Percentiles rank a stretch among this genome's conserved stretches.
phyloP scores from a whole-genome alignment of 2,888 invertebrate genomes.

The Slavum lentiscoides region DNA sequence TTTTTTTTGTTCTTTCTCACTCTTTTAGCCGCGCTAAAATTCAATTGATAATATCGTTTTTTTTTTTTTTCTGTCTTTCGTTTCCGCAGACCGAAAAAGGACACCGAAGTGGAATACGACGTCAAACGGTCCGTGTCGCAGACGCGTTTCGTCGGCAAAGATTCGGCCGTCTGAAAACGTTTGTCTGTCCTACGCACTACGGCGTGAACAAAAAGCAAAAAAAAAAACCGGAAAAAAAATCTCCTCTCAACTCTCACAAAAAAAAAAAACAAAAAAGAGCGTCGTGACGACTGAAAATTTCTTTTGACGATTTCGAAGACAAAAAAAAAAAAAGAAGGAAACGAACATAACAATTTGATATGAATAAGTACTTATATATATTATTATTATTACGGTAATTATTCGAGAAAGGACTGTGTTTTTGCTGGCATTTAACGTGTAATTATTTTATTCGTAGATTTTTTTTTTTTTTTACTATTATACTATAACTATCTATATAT shows the following conservation, averaged over 20 bases:
- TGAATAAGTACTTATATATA: no score
- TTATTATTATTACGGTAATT: neutral
- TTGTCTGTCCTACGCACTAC: no score
- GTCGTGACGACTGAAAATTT: conserved; percentile 36
- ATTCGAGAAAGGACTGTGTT: conserved; percentile 31
- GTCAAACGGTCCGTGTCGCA: conserved; percentile 80
- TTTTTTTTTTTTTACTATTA: neutral
- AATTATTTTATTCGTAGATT: neutral
- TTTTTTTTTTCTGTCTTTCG: neutral
- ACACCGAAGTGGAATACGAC: conserved; percentile 80
- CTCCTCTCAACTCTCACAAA: neutral
- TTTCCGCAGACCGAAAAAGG: conserved; percentile 68
- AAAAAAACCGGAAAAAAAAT: no score
- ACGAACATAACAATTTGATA: no score
- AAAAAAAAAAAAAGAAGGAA: neutral
- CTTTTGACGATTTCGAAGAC: neutral
- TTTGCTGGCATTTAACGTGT: conserved; percentile 34
- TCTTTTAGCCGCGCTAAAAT: no score
- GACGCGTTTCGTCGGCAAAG: conserved; percentile 84
- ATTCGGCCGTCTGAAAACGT: conserved; percentile 74
- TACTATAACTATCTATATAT: neutral
- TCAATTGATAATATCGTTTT: no score
- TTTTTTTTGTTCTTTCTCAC: neutral
- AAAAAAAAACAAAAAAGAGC: neutral
- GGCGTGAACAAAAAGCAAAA: no score